Evolutionary conservation across 2,888 invertebrate species (phyloP).

Genomic region (Apodemia hepburni): DNA sequence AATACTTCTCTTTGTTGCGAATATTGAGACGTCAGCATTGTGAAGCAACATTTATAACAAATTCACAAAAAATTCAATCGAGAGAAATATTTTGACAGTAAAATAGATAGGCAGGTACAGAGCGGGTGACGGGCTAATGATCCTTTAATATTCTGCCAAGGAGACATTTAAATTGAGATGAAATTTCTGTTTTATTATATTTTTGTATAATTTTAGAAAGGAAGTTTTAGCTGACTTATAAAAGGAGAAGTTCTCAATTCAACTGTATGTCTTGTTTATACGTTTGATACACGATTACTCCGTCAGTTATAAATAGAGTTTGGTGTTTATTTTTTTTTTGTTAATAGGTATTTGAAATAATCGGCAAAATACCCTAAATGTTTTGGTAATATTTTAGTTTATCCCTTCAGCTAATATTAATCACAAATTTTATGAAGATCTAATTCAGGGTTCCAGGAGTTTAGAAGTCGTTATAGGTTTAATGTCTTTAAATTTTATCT

Average conservation of each 20-base stretch:
- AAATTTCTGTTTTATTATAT: background rate
- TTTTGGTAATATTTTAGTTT: too few species aligned
- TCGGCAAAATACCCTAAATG: too few species aligned
- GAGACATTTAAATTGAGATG: conserved; percentile 10
- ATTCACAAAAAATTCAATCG: conserved; percentile 59
- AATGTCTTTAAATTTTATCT: too few species aligned
- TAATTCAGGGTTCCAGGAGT: too few species aligned
- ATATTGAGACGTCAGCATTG: conserved; percentile 69
- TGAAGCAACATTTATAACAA: conserved; percentile 57
- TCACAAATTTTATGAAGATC: too few species aligned
- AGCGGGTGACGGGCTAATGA: conserved; percentile 59
- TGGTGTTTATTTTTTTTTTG: too few species aligned
- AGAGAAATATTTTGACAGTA: conserved; percentile 77
- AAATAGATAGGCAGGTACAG: conserved; percentile 68
- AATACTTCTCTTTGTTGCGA: conserved; percentile 68
- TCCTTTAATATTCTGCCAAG: conserved; percentile 52
- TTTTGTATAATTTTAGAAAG: background rate
- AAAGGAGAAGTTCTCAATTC: background rate
- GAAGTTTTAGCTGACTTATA: background rate
- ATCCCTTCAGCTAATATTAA: too few species aligned
- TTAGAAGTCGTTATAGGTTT: too few species aligned
- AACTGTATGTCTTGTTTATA: too few species aligned
- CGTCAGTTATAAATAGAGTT: too few species aligned
- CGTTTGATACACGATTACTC: too few species aligned
- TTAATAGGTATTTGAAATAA: too few species aligned